A percentile compares a stretch with the other conserved stretches of the same genome.
Evolutionary conservation across 2,888 invertebrate species (phyloP).

Genomic region (Diarsia rubi): DNA sequence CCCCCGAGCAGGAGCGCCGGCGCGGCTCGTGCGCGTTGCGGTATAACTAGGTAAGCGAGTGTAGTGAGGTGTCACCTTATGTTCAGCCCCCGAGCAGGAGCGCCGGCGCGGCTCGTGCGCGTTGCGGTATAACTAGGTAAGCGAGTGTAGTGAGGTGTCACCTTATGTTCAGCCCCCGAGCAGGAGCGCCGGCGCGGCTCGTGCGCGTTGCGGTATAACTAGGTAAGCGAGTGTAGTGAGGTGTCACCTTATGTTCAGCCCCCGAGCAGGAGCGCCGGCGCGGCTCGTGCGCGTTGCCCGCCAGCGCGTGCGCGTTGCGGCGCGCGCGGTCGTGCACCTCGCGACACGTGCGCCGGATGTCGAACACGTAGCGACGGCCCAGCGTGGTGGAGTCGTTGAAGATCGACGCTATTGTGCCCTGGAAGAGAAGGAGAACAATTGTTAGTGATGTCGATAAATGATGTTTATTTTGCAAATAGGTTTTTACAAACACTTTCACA

Average conservation of each 20-base stretch:
- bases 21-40: too few species aligned
- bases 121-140: too few species aligned
- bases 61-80: too few species aligned
- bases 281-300: constrained; percentile 73
- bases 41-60: too few species aligned
- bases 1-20: too few species aligned
- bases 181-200: constrained; percentile 56
- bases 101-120: too few species aligned
- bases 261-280: constrained; percentile 54
- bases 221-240: too few species aligned
- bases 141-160: too few species aligned
- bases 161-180: constrained; percentile 74
- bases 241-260: constrained; percentile 77
- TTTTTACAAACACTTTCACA: too few species aligned
- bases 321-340: constrained; percentile 97
- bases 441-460: neutral
- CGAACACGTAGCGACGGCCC: constrained; percentile 97
- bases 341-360: constrained; percentile 96
- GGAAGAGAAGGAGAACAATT: constrained; percentile 31
- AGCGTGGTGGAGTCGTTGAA: constrained; percentile 97
- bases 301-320: constrained; percentile 92
- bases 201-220: constrained; percentile 74
- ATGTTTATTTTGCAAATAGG: too few species aligned
- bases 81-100: too few species aligned
- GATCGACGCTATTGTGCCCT: constrained; percentile 97